Base-by-base conservation (phyloP, 2,888 invertebrate genomes). In the Empis livida region DNA sequence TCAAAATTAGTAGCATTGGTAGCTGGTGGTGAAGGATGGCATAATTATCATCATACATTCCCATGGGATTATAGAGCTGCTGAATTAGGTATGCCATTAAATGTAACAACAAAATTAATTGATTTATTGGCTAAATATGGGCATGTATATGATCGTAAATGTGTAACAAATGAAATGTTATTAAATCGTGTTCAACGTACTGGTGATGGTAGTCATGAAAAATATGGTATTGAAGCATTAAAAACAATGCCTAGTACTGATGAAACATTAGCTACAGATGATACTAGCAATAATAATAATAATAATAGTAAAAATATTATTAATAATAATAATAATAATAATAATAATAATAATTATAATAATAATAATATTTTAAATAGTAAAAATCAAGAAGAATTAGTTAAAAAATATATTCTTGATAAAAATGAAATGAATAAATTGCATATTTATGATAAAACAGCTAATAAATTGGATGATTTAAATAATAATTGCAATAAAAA, bases 1-100 rank as follows among this genome's bases (percentile, higher is more conserved):
- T 87, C 84, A 60, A 71, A 72, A 54, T 64, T 73, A 1, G 87
- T 89, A 0, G 76, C 85, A 0, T 54, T 82, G 0, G 59, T 80
- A n/a, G 77, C 84, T 0, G 70, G 82, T 60, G 87, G 87, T 1
- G 87, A 87, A 62, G 90, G 91, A 10, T 91, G 86, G 83, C 90
- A 91, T 70, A 91, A 91, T 67, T 91, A 87, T 65, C 91, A 91
- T 65, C 90, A 91, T 68, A 80, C 82, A 0, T 91, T 90, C 67
- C 90, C 90, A 0, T 86, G 84, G 80, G 90, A 91, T 67, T 91
- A 91, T 73, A 82, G 85, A 58, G 83, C 90, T 1, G 80, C 87
- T 1, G 90, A 91, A 63, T 71, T 85, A 6, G 84, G 84, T 1
- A 56, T 64, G 30, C 58, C 58, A 40, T 58, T 75, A 14, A 86